Evolutionary conservation across 1,140 invertebrate genomes (phyloP).

Genomic region (Drosophila burlai): DNA sequence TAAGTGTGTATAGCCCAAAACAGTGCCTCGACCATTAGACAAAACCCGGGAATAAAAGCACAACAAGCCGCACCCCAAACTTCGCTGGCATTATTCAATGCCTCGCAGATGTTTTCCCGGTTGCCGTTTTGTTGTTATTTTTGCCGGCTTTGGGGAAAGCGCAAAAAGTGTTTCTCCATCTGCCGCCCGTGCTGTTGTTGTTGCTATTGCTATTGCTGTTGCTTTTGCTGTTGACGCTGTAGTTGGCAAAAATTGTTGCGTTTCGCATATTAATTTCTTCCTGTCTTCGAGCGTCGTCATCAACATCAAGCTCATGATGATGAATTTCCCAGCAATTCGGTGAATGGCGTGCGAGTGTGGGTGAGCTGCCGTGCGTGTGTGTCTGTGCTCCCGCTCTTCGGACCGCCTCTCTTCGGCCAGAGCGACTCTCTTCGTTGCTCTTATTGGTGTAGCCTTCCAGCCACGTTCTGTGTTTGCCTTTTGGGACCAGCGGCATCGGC

Average conservation of each 20-base stretch:
- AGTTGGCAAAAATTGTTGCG: slow-evolving; percentile 82
- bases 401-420: slow-evolving; percentile 22
- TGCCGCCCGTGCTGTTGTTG: slow-evolving; percentile 32
- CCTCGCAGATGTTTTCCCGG: slow-evolving; percentile 57
- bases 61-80: slow-evolving; percentile 63
- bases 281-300: slow-evolving; percentile 69
- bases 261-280: slow-evolving; percentile 84
- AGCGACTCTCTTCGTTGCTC: slow-evolving; percentile 64
- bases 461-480: slow-evolving; percentile 34
- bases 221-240: slow-evolving; percentile 44
- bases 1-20: background rate
- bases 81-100: slow-evolving; percentile 67
- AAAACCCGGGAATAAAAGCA: slow-evolving; percentile 21
- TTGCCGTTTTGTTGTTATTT: slow-evolving; percentile 54
- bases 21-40: slow-evolving; percentile 25
- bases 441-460: slow-evolving; percentile 77
- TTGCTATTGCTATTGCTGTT: slow-evolving; percentile 46
- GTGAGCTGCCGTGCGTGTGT: slow-evolving; percentile 8
- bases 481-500: slow-evolving; percentile 21
- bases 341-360: slow-evolving; percentile 35
- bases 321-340: slow-evolving; percentile 43
- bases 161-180: slow-evolving; percentile 52
- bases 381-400: slow-evolving; percentile 20
- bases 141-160: slow-evolving; percentile 70
- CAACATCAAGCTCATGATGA: slow-evolving; percentile 50